Evolutionary conservation across 1,140 invertebrate genomes (phyloP).

Genomic region (Mercenaria mercenaria): DNA sequence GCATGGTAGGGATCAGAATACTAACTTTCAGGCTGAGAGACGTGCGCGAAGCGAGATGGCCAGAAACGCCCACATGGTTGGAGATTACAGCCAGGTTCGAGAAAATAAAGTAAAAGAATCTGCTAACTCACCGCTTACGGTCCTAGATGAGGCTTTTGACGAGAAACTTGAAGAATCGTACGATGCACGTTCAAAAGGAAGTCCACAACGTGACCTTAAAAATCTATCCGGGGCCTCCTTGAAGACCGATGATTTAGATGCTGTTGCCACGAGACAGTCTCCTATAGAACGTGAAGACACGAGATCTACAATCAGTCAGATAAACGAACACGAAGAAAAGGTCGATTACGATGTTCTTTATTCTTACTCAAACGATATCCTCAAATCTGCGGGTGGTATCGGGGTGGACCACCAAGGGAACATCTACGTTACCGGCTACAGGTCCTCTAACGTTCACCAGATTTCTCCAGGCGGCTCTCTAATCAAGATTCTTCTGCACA

Average conservation of each 20-base stretch:
- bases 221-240: slow-evolving; percentile 52
- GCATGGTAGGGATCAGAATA: slow-evolving; percentile 20
- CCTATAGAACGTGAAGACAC: slow-evolving; percentile 59
- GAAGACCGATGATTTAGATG: slow-evolving; percentile 53
- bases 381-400: slow-evolving; percentile 57
- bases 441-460: slow-evolving; percentile 59
- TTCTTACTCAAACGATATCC: slow-evolving; percentile 58
- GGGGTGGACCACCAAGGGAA: slow-evolving; percentile 61
- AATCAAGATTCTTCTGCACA: slow-evolving; percentile 55
- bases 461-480: slow-evolving; percentile 50
- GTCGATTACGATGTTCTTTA: slow-evolving; percentile 55
- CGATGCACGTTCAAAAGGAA: background rate
- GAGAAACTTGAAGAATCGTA: slow-evolving; percentile 47
- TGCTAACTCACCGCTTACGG: slow-evolving; percentile 25
- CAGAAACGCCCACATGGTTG: background rate
- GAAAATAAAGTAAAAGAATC: slow-evolving; percentile 5
- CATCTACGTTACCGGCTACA: slow-evolving; percentile 61
- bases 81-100: background rate
- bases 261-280: background rate
- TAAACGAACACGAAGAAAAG: slow-evolving; percentile 22
- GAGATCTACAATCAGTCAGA: slow-evolving; percentile 37
- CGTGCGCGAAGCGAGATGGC: slow-evolving; percentile 40
- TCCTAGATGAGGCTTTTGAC: slow-evolving; percentile 43
- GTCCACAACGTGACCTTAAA: slow-evolving; percentile 20
- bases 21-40: background rate